A percentile compares a stretch with the other conserved stretches of the same genome.
Conservation (phyloP, 92 coral and sea anemone species). For the Palythoa caribaeorum region DNA sequence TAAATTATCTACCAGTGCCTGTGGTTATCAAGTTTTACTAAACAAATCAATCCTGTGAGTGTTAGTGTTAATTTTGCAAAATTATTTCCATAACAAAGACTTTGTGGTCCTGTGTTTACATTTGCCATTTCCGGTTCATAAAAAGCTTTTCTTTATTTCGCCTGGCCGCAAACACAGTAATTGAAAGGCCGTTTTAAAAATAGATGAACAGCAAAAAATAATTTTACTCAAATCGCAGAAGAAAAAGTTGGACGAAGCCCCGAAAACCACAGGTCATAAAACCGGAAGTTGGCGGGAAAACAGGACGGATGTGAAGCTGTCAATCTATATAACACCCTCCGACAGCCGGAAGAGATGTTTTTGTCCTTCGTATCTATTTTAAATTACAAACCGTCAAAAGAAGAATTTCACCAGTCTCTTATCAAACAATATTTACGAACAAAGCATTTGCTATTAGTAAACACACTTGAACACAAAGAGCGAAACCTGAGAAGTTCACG, state of each 20-base stretch:
- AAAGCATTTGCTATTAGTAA: neutral
- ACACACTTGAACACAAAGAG: neutral
- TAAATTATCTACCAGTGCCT: neutral
- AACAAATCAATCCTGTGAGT: neutral
- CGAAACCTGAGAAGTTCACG: neutral
- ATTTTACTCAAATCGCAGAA: conserved; percentile 1
- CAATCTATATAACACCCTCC: neutral
- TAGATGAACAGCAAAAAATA: neutral
- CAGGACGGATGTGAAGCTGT: conserved; percentile 7
- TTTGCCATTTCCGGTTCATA: conserved; percentile 28
- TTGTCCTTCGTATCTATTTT: neutral
- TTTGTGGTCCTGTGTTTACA: neutral
- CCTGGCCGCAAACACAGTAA: neutral
- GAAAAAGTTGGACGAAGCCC: conserved; percentile 1
- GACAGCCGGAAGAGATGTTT: neutral
- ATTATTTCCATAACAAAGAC: conserved; percentile 10
- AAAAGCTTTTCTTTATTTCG: neutral
- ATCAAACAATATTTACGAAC: neutral
- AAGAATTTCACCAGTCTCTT: neutral
- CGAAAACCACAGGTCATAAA: neutral
- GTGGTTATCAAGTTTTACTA: neutral
- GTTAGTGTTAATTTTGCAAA: neutral
- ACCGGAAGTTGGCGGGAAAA: conserved; percentile 27
- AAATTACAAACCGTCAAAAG: neutral
- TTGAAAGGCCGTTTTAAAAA: neutral